Evolutionary conservation across 1,140 invertebrate genomes (phyloP), one percentile per base, ranked within the genome.

Genomic region (Sarcophaga bullata): DNA sequence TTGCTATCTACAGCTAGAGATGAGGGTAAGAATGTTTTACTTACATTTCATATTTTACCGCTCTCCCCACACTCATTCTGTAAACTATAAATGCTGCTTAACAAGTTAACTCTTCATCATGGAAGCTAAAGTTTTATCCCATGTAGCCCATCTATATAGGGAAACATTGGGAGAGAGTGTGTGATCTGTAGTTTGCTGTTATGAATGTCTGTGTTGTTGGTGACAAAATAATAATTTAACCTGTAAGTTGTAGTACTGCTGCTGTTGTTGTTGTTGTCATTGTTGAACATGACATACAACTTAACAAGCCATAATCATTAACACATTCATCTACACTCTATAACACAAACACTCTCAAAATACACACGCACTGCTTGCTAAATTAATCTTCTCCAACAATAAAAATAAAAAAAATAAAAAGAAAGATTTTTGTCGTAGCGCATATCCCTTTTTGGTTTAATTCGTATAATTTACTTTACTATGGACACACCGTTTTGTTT

Each of bases 221-320:
- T 49, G 73, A 76, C 73, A 76, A 76, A 76, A 76, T 76, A 76
- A 76, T 76, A 76, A 76, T 76, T 76, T 48, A 76, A 76, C 73
- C 73, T 76, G 73, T 48, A 47, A n/a, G 15, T 49, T 76, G 54
- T 58, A 6, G 13, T 76, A 17, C 48, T 47, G 11, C 47, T 76
- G 52, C n/a, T 13, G 52, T 58, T 58, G 52, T 13, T 58, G 54
- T 13, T 58, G 54, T 13, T 58, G 54, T 58, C 54, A 15, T 58
- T 58, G 54, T 58, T 58, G 54, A 58, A 58, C 13, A 58, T 58
- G n/a, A 58, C 54, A 58, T 76, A 76, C 48, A 76, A 76, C 73
- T 76, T 76, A 76, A 76, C 73, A 76, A 76, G 46, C 73, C 73
- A 76, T 76, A 76, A 76, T 76, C 73, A 76, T 76, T 76, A 76